These are phyloP conservation scores for Marasmarcha lunaedactyla DNA, from an alignment of 2,888 invertebrate genomes.

Conservation along the genomic window DNA sequence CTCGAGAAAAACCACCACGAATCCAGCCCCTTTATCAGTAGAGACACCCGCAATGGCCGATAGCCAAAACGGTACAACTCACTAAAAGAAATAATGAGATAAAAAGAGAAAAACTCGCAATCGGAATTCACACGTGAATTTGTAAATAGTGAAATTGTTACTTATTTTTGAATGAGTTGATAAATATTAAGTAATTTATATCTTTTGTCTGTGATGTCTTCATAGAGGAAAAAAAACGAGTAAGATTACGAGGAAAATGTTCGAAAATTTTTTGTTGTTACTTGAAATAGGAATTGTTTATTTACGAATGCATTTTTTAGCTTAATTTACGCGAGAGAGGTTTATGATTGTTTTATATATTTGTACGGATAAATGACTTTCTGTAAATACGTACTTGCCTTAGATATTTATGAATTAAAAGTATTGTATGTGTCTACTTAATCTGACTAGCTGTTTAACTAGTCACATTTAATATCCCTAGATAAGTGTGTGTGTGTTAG, in stretches of 20 bases:
- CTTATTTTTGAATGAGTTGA: not conserved
- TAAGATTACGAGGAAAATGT: constrained; percentile 38
- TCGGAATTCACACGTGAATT: constrained; percentile 2
- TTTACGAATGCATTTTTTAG: constrained; percentile 50
- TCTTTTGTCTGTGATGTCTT: constrained; percentile 67
- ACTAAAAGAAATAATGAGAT: not conserved
- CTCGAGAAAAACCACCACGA: constrained; percentile 79
- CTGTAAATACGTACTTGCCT: constrained; percentile 60
- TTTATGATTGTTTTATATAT: constrained; percentile 41
- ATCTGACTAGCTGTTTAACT: constrained; percentile 60
- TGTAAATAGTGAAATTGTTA: constrained; percentile 3
- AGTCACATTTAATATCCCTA: constrained; percentile 38
- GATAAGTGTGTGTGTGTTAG: constrained; percentile 12
- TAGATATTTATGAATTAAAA: constrained; percentile 41
- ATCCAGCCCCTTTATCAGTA: constrained; percentile 73
- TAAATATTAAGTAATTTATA: constrained; percentile 32
- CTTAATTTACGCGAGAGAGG: constrained; percentile 27
- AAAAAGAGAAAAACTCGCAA: constrained; percentile 1
- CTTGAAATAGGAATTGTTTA: constrained; percentile 30
- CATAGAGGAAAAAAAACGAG: constrained; percentile 51
- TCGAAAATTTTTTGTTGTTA: constrained; percentile 42
- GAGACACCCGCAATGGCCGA: constrained; percentile 57
- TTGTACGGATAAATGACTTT: constrained; percentile 33
- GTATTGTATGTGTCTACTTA: constrained; percentile 40
- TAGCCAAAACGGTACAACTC: constrained; percentile 35